Percentiles rank a stretch among this genome's conserved stretches.
Conservation (phyloP, 1,140 invertebrate species). For the Pectinophora gossypiella region DNA sequence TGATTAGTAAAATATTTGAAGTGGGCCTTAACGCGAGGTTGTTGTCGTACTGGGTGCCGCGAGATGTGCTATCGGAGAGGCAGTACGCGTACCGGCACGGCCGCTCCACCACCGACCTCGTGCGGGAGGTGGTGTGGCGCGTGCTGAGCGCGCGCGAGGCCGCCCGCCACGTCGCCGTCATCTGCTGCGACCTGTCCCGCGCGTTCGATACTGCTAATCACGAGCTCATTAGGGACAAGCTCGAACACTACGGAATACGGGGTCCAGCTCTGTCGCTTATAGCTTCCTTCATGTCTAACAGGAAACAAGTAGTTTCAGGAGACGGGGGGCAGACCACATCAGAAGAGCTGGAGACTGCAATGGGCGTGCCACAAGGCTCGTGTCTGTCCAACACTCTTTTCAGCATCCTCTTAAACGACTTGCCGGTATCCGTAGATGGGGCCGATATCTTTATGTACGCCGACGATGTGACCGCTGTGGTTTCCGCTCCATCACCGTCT, state of each 20-base stretch:
- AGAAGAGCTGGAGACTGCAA: neutral
- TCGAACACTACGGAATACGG: neutral
- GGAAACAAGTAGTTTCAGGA: neutral
- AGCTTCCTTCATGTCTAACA: neutral
- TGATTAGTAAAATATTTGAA: neutral
- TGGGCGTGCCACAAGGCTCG: neutral
- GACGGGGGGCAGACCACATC: neutral
- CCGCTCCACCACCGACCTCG: neutral
- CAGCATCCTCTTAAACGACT: too few species aligned
- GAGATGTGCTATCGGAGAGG: neutral
- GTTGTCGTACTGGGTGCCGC: neutral
- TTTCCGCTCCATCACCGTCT: too few species aligned
- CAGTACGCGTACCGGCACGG: neutral
- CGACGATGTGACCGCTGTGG: neutral
- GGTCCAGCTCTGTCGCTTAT: neutral
- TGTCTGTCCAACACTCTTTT: neutral
- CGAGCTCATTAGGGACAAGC: neutral
- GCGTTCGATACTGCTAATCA: neutral
- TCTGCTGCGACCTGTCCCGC: neutral
- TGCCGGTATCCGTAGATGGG: neutral
- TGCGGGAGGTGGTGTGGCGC: neutral
- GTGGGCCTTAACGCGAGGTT: neutral
- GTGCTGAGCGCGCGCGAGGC: neutral
- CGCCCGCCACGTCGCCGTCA: neutral
- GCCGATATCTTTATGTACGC: neutral